Evolutionary conservation across 1,140 invertebrate species (phyloP), one percentile per base, ranked within the genome.

Genomic region (Steinernema feltiae): DNA sequence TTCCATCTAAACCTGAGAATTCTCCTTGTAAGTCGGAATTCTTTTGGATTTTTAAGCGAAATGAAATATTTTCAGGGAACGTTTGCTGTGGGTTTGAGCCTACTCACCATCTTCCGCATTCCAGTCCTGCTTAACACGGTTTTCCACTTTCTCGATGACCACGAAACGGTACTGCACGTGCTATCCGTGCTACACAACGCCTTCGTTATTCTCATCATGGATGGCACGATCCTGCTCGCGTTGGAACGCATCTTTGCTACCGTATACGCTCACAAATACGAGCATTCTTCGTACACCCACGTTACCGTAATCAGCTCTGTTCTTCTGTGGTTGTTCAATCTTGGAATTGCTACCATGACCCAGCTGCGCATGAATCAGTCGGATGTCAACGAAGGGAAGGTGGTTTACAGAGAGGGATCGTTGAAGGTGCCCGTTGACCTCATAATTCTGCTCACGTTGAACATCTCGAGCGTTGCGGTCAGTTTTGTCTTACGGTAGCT

Each of bases 341-440:
- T 63, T 27, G 53, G 53, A 15, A 63, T 63, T 21, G 53, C 53
- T 3, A 15, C 3, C 24, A n/a, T 63, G 53, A 63, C 12, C 24
- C 53, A 63, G 24, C 2, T 63, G 53, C 53, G 53, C 15, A 63
- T 63, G 53, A 63, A 63, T 63, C 53, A 63, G 53, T 63, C 53
- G 12, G 2, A 17, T 21, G 15, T 63, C 7, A 21, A 17, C 3
- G 15, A 27, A 21, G 24, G 24, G 12, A 17, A 17, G 53, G 24
- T 63, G 3, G 24, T 63, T 27, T 63, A 63, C 24, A 3, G 15
- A 3, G 53, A 63, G 15, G 53, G 53, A 27, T 12, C 53, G 53
- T 15, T 63, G 15, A 15, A 27, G 53, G 24, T 27, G 53, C 53
- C 53, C 24, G 24, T 63, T 3, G 53, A 63, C 24, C 53, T 63